phyloP scores from a whole-genome alignment of 2,113 vertebrate species.

The Bos javanicus region DNA sequence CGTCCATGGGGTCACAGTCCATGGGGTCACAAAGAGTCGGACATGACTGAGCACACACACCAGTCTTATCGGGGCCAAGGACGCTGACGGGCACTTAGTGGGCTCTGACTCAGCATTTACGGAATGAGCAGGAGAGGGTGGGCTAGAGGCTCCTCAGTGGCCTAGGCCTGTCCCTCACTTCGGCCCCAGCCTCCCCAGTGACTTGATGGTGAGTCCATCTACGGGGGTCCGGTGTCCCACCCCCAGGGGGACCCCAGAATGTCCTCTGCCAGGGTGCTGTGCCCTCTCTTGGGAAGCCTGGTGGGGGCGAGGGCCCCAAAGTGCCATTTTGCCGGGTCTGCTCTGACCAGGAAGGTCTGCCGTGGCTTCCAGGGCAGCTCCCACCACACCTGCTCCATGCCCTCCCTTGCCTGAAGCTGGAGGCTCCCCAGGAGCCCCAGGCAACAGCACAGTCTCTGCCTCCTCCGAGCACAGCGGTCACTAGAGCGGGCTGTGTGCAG shows the following conservation, averaged over 20 bases:
- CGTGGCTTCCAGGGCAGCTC: fast-evolving
- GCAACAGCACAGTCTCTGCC: neutral
- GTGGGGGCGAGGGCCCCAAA: neutral
- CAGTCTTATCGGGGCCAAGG: neutral
- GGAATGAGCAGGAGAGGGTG: neutral
- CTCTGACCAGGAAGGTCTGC: neutral
- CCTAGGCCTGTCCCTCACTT: neutral
- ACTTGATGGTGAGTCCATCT: neutral
- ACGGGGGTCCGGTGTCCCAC: neutral
- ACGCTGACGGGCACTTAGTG: neutral
- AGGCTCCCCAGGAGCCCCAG: neutral
- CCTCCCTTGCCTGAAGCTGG: neutral
- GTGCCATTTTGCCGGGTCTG: neutral
- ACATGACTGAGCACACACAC: neutral
- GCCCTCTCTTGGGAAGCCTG: neutral
- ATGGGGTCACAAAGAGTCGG: neutral
- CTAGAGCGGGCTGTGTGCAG: neutral
- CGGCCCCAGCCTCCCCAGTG: neutral
- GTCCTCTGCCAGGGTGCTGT: neutral
- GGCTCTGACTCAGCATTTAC: neutral
- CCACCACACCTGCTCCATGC: neutral
- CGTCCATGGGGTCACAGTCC: neutral
- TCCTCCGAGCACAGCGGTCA: fast-evolving
- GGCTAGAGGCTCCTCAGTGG: neutral
- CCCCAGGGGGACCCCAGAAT: neutral